Evolutionary conservation across 2,113 vertebrate species (phyloP).

Genomic region (Rallus limicola): DNA sequence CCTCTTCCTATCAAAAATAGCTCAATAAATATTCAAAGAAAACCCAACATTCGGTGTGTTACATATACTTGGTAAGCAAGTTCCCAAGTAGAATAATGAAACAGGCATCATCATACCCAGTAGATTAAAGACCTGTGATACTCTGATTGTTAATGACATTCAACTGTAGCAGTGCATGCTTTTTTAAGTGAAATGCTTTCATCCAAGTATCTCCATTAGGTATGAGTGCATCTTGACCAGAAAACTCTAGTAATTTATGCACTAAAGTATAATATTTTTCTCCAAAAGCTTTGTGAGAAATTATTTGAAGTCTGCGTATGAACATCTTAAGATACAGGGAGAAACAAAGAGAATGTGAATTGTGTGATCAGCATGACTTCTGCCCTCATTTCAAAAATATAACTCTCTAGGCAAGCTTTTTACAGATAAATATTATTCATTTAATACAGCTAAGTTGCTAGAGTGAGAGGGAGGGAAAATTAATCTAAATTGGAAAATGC

Average conservation of each 20-base stretch:
- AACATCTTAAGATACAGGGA: background rate
- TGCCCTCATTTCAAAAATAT: background rate
- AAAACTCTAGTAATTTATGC: background rate
- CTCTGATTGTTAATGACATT: background rate
- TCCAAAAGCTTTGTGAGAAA: background rate
- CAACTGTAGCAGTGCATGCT: background rate
- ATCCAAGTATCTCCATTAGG: background rate
- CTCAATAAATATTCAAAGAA: background rate
- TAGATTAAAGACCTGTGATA: background rate
- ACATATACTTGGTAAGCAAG: background rate
- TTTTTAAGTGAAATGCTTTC: background rate
- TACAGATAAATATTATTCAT: background rate
- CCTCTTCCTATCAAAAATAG: background rate
- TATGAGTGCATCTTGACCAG: background rate
- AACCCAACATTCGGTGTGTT: background rate
- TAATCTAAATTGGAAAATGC: background rate
- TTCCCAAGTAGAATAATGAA: background rate
- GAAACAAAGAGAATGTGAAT: background rate
- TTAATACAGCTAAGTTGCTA: background rate
- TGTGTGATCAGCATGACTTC: background rate
- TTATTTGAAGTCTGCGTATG: background rate
- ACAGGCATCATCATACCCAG: background rate
- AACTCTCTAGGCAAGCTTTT: background rate
- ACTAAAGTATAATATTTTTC: background rate
- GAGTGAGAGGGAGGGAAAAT: background rate